phyloP scores from a whole-genome alignment of 1,140 invertebrate species.

The Condylostylus longicornis region DNA sequence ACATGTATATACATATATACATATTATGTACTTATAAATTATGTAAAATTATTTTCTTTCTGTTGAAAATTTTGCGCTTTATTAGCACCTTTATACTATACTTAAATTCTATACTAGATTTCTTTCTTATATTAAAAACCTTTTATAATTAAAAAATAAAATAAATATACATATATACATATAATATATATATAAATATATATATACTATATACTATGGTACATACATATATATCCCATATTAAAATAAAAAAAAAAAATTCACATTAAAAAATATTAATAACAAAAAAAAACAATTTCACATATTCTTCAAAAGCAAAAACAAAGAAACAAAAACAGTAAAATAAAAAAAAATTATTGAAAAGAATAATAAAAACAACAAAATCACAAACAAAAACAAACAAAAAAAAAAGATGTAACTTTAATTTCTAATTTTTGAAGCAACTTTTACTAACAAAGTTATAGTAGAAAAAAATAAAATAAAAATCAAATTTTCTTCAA shows the following conservation, averaged over 20 bases:
- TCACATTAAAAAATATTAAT: conserved; percentile 1
- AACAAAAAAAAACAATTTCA: conserved; percentile 8
- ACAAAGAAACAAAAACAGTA: neutral
- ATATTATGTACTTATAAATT: too few species aligned
- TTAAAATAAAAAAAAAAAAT: conserved; percentile 2
- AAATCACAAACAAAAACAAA: conserved; percentile 2
- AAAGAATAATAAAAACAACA: neutral
- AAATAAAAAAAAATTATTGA: neutral
- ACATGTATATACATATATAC: too few species aligned
- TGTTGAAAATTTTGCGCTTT: too few species aligned
- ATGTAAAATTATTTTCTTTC: too few species aligned
- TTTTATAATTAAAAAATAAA: conserved; percentile 1
- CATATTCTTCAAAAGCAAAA: too few species aligned
- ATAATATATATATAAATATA: too few species aligned
- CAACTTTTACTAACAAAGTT: too few species aligned
- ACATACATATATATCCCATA: too few species aligned
- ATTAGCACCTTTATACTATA: too few species aligned
- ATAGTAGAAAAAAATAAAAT: conserved; percentile 9
- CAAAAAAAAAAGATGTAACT: conserved; percentile 3
- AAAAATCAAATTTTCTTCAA: neutral
- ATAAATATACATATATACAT: too few species aligned
- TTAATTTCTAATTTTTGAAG: conserved; percentile 2
- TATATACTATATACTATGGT: too few species aligned
- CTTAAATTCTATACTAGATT: too few species aligned
- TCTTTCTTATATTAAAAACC: neutral